phyloP scores from a whole-genome alignment of 2,888 invertebrate species.

The Dascillus cervinus region DNA sequence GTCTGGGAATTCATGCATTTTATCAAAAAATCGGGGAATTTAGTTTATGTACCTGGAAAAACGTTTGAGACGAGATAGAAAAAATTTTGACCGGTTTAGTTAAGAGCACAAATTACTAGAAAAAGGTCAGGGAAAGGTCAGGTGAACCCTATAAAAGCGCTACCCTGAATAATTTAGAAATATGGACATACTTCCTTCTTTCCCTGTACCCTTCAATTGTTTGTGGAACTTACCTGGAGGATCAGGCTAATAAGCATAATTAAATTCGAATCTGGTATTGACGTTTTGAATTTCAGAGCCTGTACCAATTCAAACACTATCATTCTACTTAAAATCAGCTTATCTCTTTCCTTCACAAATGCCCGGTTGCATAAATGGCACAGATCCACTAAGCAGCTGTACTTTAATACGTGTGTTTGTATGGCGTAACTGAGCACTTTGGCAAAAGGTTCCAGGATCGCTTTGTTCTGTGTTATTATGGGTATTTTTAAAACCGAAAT shows the following conservation, averaged over 20 bases:
- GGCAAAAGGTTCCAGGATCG: conserved; percentile 89
- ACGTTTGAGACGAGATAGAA: no score
- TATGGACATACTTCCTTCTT: no score
- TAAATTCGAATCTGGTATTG: conserved; percentile 90
- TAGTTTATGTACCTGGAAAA: no score
- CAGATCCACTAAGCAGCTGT: conserved; percentile 74
- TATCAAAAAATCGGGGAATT: no score
- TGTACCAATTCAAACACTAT: conserved; percentile 92
- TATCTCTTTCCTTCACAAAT: conserved; percentile 89
- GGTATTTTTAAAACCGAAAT: conserved; percentile 77
- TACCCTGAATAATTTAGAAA: no score
- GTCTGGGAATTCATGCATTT: no score
- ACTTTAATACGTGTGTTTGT: conserved; percentile 77
- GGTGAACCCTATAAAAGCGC: no score
- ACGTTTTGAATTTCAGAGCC: conserved; percentile 90
- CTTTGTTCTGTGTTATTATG: conserved; percentile 72
- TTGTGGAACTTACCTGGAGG: conserved; percentile 58
- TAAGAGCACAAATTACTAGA: no score
- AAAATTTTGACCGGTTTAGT: no score
- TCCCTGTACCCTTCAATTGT: no score
- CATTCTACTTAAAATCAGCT: conserved; percentile 82
- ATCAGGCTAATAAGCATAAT: conserved; percentile 83
- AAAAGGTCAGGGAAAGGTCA: no score
- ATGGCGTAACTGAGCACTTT: conserved; percentile 91
- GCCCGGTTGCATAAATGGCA: conserved; percentile 85